Base-by-base conservation (phyloP, 2,888 invertebrate genomes). In the Coecobrya sp. region DNA sequence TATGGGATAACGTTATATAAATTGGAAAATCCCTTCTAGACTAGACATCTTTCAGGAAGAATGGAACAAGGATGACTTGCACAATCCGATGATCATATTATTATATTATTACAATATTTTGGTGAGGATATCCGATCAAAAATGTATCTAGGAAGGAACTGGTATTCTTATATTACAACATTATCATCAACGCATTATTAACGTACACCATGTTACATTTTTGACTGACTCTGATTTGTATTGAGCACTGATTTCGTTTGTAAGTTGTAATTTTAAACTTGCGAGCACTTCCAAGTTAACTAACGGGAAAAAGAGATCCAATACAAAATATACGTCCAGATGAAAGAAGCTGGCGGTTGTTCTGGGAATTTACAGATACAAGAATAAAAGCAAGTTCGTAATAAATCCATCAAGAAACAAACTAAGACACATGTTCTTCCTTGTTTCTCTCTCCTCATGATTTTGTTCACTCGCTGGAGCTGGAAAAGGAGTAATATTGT, bases 391-490 rank as follows among this genome's bases (percentile, higher is more conserved):
- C 25, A 84, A 85, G 85, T 79, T 82, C 82, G 91, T 82, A 91
- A 91, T 91, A 91, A 91, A 91, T 91, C 91, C 91, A 91, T 91
- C 91, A 91, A 70, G 68, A 45, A 86, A 82, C 81, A 87, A 91
- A 91, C 86, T 30, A 91, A 86, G 91, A 91, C 76, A 79, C 86
- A 86, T 79, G 76, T 85, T 70, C 82, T 68, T 82, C 82, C 27
- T 36, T 76, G 19, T 76, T 19, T 62, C 49, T n/a, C n/a, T n/a
- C 52, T 65, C 49, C 70, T 87, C 62, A 73, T 42, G 45, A 7
- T 55, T 81, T 55, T 81, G 27, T 16, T 55, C 22, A 0, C 30
- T 7, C 7, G n/a, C 8, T 8, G 16, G n/a, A 55, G 11, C 16
- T 30, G 55, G 1, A n/a, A 1, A n/a, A 73, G 45, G 1, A 42